Evolutionary conservation across 2,797 vertebrate genomes (phyloP).

Genomic region (Glossophaga mutica): DNA sequence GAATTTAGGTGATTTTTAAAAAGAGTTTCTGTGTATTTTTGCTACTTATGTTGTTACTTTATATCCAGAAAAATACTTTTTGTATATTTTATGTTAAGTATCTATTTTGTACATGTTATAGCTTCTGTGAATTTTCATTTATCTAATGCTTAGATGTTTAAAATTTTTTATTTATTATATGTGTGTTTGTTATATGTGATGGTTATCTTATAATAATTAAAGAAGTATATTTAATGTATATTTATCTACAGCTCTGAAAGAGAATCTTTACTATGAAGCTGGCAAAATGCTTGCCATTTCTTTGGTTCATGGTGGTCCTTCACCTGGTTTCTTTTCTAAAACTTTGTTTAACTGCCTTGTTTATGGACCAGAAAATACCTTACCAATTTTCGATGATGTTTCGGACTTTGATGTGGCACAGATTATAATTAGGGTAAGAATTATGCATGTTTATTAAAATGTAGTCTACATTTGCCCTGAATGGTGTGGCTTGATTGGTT

Average conservation of each 20-base stretch:
- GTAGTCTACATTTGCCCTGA: not conserved
- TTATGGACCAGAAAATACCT: conserved; percentile 86
- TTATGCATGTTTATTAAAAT: conserved; percentile 37
- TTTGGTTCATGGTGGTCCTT: conserved; percentile 90
- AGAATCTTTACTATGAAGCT: conserved; percentile 93
- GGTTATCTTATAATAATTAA: not conserved
- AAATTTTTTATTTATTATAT: not conserved
- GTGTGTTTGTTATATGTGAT: conserved; percentile 27
- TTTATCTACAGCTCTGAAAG: conserved; percentile 87
- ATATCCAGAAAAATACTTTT: not conserved
- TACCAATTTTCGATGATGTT: conserved; percentile 87
- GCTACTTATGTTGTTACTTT: not conserved
- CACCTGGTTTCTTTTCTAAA: conserved; percentile 89
- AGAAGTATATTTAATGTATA: conserved; percentile 9
- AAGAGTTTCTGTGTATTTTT: conserved; percentile 6
- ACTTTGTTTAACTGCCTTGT: conserved; percentile 90
- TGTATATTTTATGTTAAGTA: not conserved
- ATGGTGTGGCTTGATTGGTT: not conserved
- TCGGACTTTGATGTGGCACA: conserved; percentile 83
- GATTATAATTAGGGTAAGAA: conserved; percentile 86
- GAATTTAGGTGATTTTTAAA: not conserved
- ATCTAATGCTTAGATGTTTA: not conserved
- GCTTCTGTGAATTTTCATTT: conserved; percentile 20
- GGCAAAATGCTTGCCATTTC: conserved; percentile 92
- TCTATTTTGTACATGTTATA: not conserved